Conservation (phyloP, 2,888 invertebrate species). For the Pheosia tremula region DNA sequence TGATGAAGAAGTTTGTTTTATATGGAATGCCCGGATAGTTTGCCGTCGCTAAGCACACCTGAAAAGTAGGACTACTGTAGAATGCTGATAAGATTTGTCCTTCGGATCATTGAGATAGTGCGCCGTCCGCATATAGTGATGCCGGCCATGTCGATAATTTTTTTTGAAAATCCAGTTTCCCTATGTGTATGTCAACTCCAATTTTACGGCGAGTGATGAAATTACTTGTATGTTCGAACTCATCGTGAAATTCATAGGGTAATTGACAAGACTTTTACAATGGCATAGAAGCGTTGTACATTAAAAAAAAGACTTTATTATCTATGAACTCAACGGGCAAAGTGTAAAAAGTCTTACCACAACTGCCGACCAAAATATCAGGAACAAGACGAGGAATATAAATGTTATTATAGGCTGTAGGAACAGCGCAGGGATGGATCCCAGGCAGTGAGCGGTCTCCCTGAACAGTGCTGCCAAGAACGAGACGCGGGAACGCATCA, state of each 20-base stretch:
- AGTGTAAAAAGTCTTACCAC: conserved; percentile 84
- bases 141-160: too few relatives aligned
- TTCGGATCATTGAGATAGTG: too few relatives aligned
- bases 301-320: too few relatives aligned
- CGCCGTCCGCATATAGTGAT: too few relatives aligned
- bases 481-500: conserved; percentile 91
- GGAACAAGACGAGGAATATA: conserved; percentile 89
- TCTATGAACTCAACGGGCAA: too few relatives aligned
- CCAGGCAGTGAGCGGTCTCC: conserved; percentile 95
- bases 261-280: too few relatives aligned
- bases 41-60: conserved; percentile 92
- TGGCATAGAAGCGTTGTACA: too few relatives aligned
- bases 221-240: too few relatives aligned
- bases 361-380: conserved; percentile 94
- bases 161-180: too few relatives aligned
- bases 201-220: too few relatives aligned
- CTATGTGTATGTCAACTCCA: too few relatives aligned
- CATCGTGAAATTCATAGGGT: too few relatives aligned
- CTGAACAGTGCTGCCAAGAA: conserved; percentile 94
- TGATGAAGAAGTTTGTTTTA: conserved; percentile 70
- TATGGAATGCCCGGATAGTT: conserved; percentile 87
- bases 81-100: not conserved
- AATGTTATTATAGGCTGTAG: conserved; percentile 94
- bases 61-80: conserved; percentile 17
- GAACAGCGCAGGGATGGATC: conserved; percentile 92